Evolutionary conservation across 2,797 vertebrate species (phyloP).

Genomic region (Coregonus ussuriensis): DNA sequence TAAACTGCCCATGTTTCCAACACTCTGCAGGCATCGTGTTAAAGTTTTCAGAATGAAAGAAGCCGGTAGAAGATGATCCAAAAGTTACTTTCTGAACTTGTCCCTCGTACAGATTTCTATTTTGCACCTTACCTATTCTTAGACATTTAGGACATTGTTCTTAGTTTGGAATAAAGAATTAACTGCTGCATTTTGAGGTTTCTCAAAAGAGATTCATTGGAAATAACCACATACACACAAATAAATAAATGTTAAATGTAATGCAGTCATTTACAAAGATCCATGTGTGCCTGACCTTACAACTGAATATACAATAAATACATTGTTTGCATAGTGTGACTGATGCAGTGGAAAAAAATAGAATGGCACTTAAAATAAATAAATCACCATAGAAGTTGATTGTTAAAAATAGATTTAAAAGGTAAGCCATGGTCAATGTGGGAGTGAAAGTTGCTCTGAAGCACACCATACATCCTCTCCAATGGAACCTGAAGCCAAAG

Average conservation of each 20-base stretch:
- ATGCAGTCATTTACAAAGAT: constrained; percentile 32
- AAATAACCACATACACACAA: constrained; percentile 29
- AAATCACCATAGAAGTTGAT: constrained; percentile 48
- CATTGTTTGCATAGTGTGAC: constrained; percentile 90
- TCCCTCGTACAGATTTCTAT: constrained; percentile 5
- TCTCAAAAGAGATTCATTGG: constrained; percentile 18
- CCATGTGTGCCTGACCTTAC: constrained; percentile 70
- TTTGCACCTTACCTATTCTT: constrained; percentile 52
- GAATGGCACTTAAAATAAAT: constrained; percentile 40
- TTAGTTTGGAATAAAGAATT: constrained; percentile 26
- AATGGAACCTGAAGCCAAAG: constrained; percentile 3
- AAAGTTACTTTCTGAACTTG: constrained; percentile 20
- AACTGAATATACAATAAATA: constrained; percentile 85
- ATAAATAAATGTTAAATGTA: constrained; percentile 32
- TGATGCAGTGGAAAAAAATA: constrained; percentile 63
- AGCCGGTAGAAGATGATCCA: constrained; percentile 33
- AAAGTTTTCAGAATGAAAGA: constrained; percentile 41
- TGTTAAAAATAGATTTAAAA: constrained; percentile 7
- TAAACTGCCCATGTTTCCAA: constrained; percentile 24
- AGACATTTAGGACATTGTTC: constrained; percentile 27
- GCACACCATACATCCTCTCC: constrained; percentile 5
- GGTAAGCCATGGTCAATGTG: neutral
- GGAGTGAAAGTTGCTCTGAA: constrained; percentile 60
- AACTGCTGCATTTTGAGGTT: constrained; percentile 48
- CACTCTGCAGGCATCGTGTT: constrained; percentile 36